A percentile compares a stretch with the other conserved stretches of the same genome.
Evolutionary conservation across 2,113 vertebrate genomes (phyloP).

Genomic region (Anthoscopus minutus): DNA sequence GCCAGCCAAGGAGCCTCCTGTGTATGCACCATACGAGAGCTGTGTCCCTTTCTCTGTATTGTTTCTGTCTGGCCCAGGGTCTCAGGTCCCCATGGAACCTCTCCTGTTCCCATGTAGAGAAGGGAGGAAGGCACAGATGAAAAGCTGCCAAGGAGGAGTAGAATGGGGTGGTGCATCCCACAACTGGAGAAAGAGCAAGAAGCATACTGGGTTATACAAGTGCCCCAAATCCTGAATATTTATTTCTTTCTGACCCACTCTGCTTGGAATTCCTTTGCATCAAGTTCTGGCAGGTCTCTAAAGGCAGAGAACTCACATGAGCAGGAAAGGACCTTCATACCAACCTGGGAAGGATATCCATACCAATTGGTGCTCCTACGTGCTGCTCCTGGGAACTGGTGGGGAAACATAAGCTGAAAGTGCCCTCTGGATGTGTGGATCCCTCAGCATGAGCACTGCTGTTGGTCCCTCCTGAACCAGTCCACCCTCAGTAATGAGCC

Average conservation of each 20-base stretch:
- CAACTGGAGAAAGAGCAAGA: not conserved
- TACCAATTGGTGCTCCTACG: not conserved
- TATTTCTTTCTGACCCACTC: not conserved
- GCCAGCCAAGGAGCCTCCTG: accelerated
- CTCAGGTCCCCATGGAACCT: not conserved
- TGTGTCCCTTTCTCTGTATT: not conserved
- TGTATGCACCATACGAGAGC: accelerated
- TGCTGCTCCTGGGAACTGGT: not conserved
- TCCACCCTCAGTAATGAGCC: not conserved
- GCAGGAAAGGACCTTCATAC: not conserved
- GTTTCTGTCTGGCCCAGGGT: not conserved
- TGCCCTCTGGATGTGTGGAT: not conserved
- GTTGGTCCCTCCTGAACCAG: not conserved
- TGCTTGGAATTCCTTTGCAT: not conserved
- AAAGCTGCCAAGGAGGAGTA: not conserved
- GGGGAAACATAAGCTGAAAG: not conserved
- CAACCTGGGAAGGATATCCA: not conserved
- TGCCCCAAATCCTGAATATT: not conserved
- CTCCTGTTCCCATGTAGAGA: not conserved
- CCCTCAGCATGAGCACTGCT: accelerated
- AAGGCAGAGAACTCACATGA: not conserved
- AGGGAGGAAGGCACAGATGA: not conserved
- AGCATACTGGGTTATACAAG: not conserved
- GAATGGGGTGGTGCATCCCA: not conserved
- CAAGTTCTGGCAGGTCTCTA: not conserved